Base-by-base conservation (phyloP, 2,113 vertebrate genomes). In the Muntiacus reevesi region DNA sequence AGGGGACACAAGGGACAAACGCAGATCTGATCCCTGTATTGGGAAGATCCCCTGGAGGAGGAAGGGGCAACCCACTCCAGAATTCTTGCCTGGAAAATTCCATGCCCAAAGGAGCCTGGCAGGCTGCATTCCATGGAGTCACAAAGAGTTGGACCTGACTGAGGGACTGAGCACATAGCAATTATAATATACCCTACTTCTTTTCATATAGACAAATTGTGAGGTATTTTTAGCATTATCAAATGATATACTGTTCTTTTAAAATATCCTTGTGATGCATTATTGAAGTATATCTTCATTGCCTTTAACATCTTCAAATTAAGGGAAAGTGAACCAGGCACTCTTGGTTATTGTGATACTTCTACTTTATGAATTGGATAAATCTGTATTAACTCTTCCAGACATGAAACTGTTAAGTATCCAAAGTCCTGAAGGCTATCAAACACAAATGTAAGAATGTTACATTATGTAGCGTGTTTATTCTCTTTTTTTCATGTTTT, bases 1-100 rank as follows among this genome's bases (percentile, higher is more conserved):
- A 74, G 6, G 6, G 25, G 21, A 74, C 36, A 25, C 5, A 40
- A 40, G 36, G 40, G 36, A 3, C 71, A 43, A 25, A 43, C 0
- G 0, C 36, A 43, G 1, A 74, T 74, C 27, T 43, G 71, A 43
- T 7, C 36, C 25, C 36, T 43, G 23, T 23, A 14, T 76, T 1
- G 1, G 21, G 21, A 43, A 14, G 36, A 7, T 43, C 21, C 36
- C 71, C 3, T 43, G 11, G 12, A 76, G 71, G 12, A 76, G 23
- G 11, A 76, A 27, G 23, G 25, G 36, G 23, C 23, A 76, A 40
- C 21, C 71, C 36, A 43, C 23, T 43, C 23, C 36, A 43, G 11
- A 43, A 76, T 43, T 43, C 36, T 76, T 76, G 12, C 36, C 71
- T 76, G 36, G 36, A 43, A 76, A 43, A 76, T 76, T 27, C 36